A percentile compares a stretch with the other conserved stretches of the same genome.
Evolutionary conservation across 2,113 vertebrate genomes (phyloP).

Genomic region (Murina feae): DNA sequence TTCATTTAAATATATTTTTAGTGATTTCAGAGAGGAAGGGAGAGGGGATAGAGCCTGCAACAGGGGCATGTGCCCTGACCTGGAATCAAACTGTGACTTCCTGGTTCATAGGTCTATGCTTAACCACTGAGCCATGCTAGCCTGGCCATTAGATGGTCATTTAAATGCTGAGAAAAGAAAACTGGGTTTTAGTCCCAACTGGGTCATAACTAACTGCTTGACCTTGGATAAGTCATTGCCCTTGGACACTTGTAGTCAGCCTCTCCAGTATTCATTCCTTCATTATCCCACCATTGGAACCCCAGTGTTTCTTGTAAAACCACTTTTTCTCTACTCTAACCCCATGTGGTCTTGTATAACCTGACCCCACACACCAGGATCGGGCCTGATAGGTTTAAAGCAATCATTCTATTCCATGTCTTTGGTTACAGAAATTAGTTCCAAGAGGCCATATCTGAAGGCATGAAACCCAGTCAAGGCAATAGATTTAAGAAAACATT

Average conservation of each 20-base stretch:
- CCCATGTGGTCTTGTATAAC: background rate
- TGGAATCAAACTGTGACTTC: no score
- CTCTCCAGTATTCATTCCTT: background rate
- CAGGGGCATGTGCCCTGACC: no score
- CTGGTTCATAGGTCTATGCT: no score
- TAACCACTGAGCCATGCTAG: no score
- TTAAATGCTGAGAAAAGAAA: background rate
- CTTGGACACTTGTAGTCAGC: background rate
- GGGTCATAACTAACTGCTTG: background rate
- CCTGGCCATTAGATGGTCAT: background rate
- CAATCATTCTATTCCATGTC: background rate
- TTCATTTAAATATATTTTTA: no score
- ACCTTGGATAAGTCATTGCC: background rate
- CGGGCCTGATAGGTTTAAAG: background rate
- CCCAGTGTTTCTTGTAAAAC: background rate
- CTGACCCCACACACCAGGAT: background rate
- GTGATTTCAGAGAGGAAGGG: no score
- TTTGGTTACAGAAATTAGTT: background rate
- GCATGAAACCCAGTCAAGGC: background rate
- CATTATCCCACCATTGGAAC: background rate
- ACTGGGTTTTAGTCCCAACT: background rate
- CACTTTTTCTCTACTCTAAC: conserved; percentile 13
- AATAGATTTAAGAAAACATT: background rate
- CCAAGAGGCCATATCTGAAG: background rate
- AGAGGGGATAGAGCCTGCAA: no score